These are phyloP conservation scores for Drosophila multiciliata DNA, from an alignment of 2,888 invertebrate genomes.

Conservation along the genomic window DNA sequence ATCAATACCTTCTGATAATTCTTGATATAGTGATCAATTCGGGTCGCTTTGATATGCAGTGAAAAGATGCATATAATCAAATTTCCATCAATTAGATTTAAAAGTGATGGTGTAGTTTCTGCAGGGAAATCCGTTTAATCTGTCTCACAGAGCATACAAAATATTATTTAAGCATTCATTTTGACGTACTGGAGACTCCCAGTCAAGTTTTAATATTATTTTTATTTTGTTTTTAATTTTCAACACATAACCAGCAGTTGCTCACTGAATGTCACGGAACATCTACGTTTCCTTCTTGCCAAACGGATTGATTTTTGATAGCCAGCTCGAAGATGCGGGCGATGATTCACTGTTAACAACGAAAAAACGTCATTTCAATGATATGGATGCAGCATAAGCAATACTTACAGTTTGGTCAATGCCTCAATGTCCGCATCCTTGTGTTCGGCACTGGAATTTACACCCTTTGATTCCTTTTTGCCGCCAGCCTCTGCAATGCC, in stretches of 20 bases:
- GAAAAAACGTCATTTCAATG: not conserved
- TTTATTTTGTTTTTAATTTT: slow-evolving; percentile 17
- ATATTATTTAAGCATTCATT: not conserved
- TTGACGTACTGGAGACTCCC: slow-evolving; percentile 24
- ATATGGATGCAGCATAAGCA: not conserved
- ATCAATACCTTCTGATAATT: not conserved
- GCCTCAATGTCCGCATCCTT: slow-evolving; percentile 78
- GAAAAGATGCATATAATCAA: not conserved
- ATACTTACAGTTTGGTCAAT: slow-evolving; percentile 79
- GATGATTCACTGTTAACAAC: slow-evolving; percentile 83
- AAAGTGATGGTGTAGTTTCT: not conserved
- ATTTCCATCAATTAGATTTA: not conserved
- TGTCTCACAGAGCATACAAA: not conserved
- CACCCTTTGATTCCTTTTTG: slow-evolving; percentile 61
- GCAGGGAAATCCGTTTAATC: not conserved
- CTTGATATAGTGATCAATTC: not conserved
- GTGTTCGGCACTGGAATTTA: slow-evolving; percentile 52
- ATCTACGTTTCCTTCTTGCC: slow-evolving; percentile 86
- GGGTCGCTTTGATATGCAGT: not conserved
- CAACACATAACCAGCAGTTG: slow-evolving; percentile 35
- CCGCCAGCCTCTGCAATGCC: slow-evolving; percentile 85
- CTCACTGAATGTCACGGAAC: not conserved
- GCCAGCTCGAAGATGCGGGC: slow-evolving; percentile 87
- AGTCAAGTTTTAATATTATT: slow-evolving; percentile 24
- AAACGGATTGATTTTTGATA: slow-evolving; percentile 92